These are phyloP conservation scores for Coecobrya sp. DNA, from an alignment of 2,888 invertebrate genomes.

Conservation along the genomic window DNA sequence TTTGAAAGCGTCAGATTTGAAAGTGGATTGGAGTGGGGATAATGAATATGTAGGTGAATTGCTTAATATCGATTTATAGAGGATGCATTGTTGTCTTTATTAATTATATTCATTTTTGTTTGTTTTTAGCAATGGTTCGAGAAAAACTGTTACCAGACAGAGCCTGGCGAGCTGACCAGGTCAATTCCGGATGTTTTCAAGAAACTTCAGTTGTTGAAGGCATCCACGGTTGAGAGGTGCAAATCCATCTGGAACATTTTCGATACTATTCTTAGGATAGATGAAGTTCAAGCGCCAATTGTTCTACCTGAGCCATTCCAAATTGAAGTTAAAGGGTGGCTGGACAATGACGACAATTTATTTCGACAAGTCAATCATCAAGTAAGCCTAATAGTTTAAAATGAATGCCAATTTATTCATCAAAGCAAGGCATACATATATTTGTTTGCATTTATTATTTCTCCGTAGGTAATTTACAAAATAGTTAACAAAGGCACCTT, in stretches of 20 bases:
- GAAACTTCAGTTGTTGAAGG: conserved; percentile 75
- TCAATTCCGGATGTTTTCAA: conserved; percentile 72
- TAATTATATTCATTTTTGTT: too few relatives aligned
- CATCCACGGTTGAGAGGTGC: conserved; percentile 65
- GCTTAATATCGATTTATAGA: conserved; percentile 4
- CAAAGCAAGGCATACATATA: too few relatives aligned
- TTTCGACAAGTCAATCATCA: conserved; percentile 84
- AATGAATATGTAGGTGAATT: conserved; percentile 11
- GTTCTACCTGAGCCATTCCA: conserved; percentile 81
- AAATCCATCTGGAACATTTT: conserved; percentile 74
- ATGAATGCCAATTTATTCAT: not conserved
- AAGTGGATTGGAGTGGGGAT: not conserved
- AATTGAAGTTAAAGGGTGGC: conserved; percentile 83
- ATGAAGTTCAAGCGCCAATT: conserved; percentile 78
- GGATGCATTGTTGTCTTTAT: too few relatives aligned
- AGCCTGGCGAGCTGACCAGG: not conserved
- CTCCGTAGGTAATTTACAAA: conserved; percentile 80
- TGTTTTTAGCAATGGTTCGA: conserved; percentile 72
- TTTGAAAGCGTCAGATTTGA: conserved; percentile 39
- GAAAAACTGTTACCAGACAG: conserved; percentile 59
- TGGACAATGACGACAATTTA: conserved; percentile 80
- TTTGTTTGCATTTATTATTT: conserved; percentile 4
- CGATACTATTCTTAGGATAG: conserved; percentile 78
- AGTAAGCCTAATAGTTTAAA: conserved; percentile 67
- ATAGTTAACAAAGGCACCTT: conserved; percentile 83